A percentile compares a stretch with the other conserved stretches of the same genome.
Evolutionary conservation across 2,113 vertebrate genomes (phyloP).

Genomic region (Thunnus maccoyii): DNA sequence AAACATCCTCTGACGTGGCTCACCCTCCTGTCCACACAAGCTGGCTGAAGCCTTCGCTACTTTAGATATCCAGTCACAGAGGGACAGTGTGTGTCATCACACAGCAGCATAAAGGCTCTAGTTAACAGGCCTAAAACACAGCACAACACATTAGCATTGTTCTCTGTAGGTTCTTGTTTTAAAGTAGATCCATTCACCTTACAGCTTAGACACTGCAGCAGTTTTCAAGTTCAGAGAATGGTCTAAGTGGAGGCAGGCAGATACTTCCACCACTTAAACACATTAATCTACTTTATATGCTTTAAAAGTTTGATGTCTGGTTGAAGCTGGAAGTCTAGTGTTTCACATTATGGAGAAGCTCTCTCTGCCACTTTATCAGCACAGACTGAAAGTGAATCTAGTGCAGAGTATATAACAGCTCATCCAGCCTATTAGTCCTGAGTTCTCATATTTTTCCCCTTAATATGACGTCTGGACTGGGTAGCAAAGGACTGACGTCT

Average conservation of each 20-base stretch:
- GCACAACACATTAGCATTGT: slow-evolving; percentile 1
- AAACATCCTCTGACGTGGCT: slow-evolving; percentile 34
- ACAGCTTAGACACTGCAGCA: neutral
- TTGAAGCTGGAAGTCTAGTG: neutral
- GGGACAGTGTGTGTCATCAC: slow-evolving; percentile 27
- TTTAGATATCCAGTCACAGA: slow-evolving; percentile 42
- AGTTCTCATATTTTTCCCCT: neutral
- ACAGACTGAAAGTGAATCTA: neutral
- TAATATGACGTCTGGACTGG: neutral
- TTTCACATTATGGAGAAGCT: slow-evolving; percentile 44
- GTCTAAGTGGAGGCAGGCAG: neutral
- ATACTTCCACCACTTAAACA: slow-evolving; percentile 15
- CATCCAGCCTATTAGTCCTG: neutral
- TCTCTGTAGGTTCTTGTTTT: no score
- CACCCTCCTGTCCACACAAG: slow-evolving; percentile 23
- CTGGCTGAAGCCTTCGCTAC: slow-evolving; percentile 4
- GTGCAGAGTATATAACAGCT: neutral
- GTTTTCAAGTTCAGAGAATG: neutral
- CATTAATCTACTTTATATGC: slow-evolving; percentile 19
- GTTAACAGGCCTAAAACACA: neutral
- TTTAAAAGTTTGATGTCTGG: neutral
- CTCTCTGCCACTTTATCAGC: slow-evolving; percentile 13
- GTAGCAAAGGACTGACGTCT: neutral
- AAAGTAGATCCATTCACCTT: neutral
- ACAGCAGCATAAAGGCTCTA: slow-evolving; percentile 13